These are phyloP conservation scores for Heteronetta atricapilla DNA, from an alignment of 2,113 vertebrate genomes.

Conservation along the genomic window DNA sequence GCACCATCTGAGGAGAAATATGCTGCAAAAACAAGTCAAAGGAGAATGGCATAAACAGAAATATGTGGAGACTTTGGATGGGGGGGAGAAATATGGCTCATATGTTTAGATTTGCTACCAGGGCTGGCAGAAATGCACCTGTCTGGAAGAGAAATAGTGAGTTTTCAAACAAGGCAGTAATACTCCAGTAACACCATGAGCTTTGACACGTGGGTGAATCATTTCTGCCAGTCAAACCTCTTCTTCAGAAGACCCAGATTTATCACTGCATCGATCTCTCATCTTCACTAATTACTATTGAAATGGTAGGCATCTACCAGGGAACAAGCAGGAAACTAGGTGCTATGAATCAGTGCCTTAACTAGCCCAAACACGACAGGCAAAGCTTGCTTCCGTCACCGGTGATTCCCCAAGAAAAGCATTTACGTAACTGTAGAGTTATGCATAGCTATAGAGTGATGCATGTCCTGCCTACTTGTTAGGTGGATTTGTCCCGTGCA, in stretches of 20 bases:
- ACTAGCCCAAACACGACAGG: slow-evolving; percentile 21
- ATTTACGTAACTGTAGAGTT: slow-evolving; percentile 50
- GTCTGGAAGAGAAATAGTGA: not conserved
- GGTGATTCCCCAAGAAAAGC: slow-evolving; percentile 58
- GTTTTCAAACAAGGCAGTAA: not conserved
- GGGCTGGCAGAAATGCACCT: not conserved
- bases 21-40: not conserved
- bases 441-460: not conserved
- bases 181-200: not conserved
- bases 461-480: not conserved
- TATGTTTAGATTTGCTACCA: not conserved
- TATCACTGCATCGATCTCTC: slow-evolving; percentile 10
- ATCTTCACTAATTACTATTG: slow-evolving; percentile 36
- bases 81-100: not conserved
- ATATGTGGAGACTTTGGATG: not conserved
- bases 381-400: slow-evolving; percentile 33
- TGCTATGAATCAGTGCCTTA: slow-evolving; percentile 53
- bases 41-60: fast-evolving
- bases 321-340: slow-evolving; percentile 47
- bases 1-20: not conserved
- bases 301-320: slow-evolving; percentile 7
- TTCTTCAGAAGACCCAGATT: not conserved
- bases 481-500: not conserved
- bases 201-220: not conserved
- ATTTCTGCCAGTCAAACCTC: not conserved